Evolutionary conservation across 1,140 invertebrate species (phyloP), one percentile per base, ranked within the genome.

Genomic region (Galleria mellonella): DNA sequence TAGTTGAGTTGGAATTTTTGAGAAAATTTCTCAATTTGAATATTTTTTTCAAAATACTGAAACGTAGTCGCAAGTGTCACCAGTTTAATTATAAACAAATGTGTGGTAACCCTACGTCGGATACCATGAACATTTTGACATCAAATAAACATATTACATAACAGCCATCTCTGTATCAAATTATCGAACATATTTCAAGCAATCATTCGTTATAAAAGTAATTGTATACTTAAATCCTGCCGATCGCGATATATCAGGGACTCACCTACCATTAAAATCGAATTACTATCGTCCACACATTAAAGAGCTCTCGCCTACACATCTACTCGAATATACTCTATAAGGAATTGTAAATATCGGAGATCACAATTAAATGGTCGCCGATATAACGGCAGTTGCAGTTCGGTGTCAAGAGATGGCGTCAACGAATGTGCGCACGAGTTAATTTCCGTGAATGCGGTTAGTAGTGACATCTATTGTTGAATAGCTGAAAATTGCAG

Each of bases 171-270:
- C 17, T 23, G 30, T 32, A 59, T 46, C 41, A 43, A 68, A 72
- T 72, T 62, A 72, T 72, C 60, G 54, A 54, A 43, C 70, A 72
- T 73, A 58, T 65, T 51, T 64, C 62, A 61, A 51, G 65, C 56
- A 72, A 73, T 72, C 70, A 64, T 66, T 66, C 49, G 62, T 73
- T 69, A 62, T 72, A 72, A 72, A 72, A 67, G 48, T 72, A 72
- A 72, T 69, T 62, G 62, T 53, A 47, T 51, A 58, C 60, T 64
- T 55, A 55, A 48, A 55, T 59, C 45, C 40, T 51, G 44, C 47
- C 41, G 47, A 77, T 74, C 62, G 50, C 50, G 42, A 69, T 63
- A 56, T 65, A 63, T 68, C 69, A 69, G 37, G 42, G 51, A 32
- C 55, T 49, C 37, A 42, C 40, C 52, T 67, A 59, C 59, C 61